Evolutionary conservation across 1,140 invertebrate genomes (phyloP).

Genomic region (Sinonovacula constricta): DNA sequence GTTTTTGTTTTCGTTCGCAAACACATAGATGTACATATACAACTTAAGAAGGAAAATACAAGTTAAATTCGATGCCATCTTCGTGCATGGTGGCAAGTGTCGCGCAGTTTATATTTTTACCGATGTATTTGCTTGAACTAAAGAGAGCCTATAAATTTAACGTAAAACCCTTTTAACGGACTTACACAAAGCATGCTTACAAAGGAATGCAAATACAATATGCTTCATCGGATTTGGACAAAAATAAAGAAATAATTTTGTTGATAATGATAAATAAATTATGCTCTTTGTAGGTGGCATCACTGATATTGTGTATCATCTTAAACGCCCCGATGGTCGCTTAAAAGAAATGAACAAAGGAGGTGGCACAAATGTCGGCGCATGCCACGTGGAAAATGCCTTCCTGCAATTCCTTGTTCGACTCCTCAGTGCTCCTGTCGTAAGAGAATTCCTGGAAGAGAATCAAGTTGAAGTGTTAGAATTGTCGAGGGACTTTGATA

Average conservation of each 20-base stretch:
- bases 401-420: constrained; percentile 65
- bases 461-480: constrained; percentile 62
- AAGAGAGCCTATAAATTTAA: too few relatives aligned
- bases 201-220: too few relatives aligned
- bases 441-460: constrained; percentile 60
- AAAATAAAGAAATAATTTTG: not conserved
- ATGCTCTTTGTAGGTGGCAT: constrained; percentile 64
- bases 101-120: too few relatives aligned
- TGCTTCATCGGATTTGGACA: too few relatives aligned
- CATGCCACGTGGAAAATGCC: constrained; percentile 66
- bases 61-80: too few relatives aligned
- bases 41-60: too few relatives aligned
- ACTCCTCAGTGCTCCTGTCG: constrained; percentile 65
- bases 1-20: too few relatives aligned
- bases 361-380: constrained; percentile 69
- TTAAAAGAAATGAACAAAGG: constrained; percentile 68
- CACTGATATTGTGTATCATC: constrained; percentile 68
- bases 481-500: constrained; percentile 49
- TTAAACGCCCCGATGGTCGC: constrained; percentile 63
- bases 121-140: too few relatives aligned
- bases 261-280: not conserved
- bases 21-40: too few relatives aligned
- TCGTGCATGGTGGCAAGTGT: too few relatives aligned
- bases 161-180: too few relatives aligned
- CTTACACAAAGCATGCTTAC: too few relatives aligned